Evolutionary conservation across 1,140 invertebrate species (phyloP), one percentile per base, ranked within the genome.

Genomic region (Drosophila bocki): DNA sequence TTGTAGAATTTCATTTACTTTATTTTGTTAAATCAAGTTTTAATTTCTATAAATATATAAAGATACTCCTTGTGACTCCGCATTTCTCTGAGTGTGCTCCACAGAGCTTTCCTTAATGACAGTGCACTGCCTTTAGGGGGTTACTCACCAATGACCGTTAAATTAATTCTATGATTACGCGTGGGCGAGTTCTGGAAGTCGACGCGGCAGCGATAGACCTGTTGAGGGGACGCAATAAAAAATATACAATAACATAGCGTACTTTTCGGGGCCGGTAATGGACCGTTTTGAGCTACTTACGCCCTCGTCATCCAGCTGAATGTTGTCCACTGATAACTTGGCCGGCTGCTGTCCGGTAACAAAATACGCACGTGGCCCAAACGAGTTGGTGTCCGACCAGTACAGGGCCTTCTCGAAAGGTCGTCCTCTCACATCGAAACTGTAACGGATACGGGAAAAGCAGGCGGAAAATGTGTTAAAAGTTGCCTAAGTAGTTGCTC

Each of bases 111-210:
- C 37, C 74, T 88, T 83, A 82, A 88, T 78, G 62, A 44, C 44
- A 67, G 15, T 76, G 63, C 59, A 83, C 56, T 80, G 75, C 63
- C 75, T 61, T 79, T 22, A 12, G 60, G 50, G 19, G 53, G 7
- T 51, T 81, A 94, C 96, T 96, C 94, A 98, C 97, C 97, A 92
- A 98, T 97, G 76, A 98, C 97, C 80, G 97, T 97, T 78, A 98
- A 95, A 92, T 97, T 97, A 87, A 98, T 97, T 93, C 97, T 96
- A 91, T 96, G 97, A 93, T 98, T 98, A 80, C 97, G 95, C 3
- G 97, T 98, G 0, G 97, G 97, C 11, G 97, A 97, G 87, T 97
- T 97, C 86, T 95, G 96, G 93, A 98, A 98, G 92, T 98, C 97
- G 5, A 98, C 97, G 69, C 97, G 94, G 93, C 97, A 98, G 60